Base-by-base conservation (phyloP, 2,797 vertebrate species). In the Vultur gryphus region DNA sequence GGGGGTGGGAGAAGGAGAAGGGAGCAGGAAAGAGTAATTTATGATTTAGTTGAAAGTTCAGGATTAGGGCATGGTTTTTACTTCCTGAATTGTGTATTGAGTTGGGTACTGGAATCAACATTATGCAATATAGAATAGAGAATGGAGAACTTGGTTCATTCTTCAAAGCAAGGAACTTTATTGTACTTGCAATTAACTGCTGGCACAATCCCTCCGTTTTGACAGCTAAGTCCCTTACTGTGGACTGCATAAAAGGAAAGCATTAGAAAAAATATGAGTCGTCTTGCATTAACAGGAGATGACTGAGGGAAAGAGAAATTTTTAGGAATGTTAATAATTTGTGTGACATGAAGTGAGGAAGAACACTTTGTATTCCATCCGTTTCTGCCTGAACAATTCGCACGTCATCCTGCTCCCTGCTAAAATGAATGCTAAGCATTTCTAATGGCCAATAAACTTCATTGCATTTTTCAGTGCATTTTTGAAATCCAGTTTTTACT, bases 271-370 rank as follows among this genome's bases (percentile, higher is more conserved):
- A 64, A 35, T 19, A 37, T 8, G 6, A 39, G 20, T 51, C 44
- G 35, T 92, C 37, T 77, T 81, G 35, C 39, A 62, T 87, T 76
- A 94, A 77, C 15, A 84, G 28, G 48, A 89, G 55, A 78, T 48
- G 48, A 90, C 41, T 76, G 62, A 90, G 31, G 44, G 28, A 65
- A 18, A 78, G 5, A 59, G 14, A 88, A 89, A 72, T 73, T 90
- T 94, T 92, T 64, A 89, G n/a, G 51, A 89, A 92, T 28, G 44
- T 93, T 92, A 90, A 95, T 93, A 84, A 91, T 89, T 96, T 49
- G 23, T 76, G 25, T 66, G 55, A 94, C 59, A 77, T 19, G 43
- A 89, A 66, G 67, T 76, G 71, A 80, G 31, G 90, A 90, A 92
- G 75, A 90, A 66, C 51, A 82, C 26, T 86, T 95, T 62, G 55